phyloP scores from a whole-genome alignment of 2,888 invertebrate species.

The Epirrita christyi region DNA sequence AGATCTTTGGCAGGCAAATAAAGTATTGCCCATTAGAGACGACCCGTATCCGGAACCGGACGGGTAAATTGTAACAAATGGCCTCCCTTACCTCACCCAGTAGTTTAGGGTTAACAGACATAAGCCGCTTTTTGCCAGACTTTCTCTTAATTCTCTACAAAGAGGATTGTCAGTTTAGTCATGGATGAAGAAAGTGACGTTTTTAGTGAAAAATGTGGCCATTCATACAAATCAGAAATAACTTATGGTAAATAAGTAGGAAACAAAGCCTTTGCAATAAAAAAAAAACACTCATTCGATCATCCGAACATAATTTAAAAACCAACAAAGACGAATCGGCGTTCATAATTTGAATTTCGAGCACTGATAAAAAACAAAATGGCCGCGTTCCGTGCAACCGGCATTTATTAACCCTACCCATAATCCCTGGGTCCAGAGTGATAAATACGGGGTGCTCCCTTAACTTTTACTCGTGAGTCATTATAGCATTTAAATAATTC shows the following conservation, averaged over 20 bases:
- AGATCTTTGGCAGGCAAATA: slow-evolving; percentile 59
- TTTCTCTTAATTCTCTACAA: slow-evolving; percentile 19
- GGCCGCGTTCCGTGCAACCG: slow-evolving; percentile 57
- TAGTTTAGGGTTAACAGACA: slow-evolving; percentile 35
- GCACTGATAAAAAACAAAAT: slow-evolving; percentile 75
- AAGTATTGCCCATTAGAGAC: slow-evolving; percentile 59
- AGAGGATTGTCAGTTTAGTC: not conserved
- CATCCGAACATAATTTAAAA: slow-evolving; percentile 49
- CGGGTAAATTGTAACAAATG: slow-evolving; percentile 61
- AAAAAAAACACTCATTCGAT: slow-evolving; percentile 47
- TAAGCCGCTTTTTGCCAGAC: slow-evolving; percentile 34
- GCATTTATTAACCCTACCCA: slow-evolving; percentile 78
- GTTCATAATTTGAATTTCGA: slow-evolving; percentile 75
- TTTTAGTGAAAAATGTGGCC: slow-evolving; percentile 10
- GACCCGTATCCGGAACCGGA: slow-evolving; percentile 55
- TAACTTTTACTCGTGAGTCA: slow-evolving; percentile 76
- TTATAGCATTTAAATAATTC: slow-evolving; percentile 85
- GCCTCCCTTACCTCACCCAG: slow-evolving; percentile 38
- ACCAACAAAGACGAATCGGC: slow-evolving; percentile 63
- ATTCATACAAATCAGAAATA: slow-evolving; percentile 4
- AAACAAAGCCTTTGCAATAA: slow-evolving; percentile 32
- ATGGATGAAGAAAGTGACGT: slow-evolving; percentile 5
- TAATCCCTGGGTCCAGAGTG: slow-evolving; percentile 70
- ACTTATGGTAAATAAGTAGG: not conserved
- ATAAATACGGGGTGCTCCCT: slow-evolving; percentile 75